Conservation (phyloP, 2,888 invertebrate species). For the Eupithecia exiguata region DNA sequence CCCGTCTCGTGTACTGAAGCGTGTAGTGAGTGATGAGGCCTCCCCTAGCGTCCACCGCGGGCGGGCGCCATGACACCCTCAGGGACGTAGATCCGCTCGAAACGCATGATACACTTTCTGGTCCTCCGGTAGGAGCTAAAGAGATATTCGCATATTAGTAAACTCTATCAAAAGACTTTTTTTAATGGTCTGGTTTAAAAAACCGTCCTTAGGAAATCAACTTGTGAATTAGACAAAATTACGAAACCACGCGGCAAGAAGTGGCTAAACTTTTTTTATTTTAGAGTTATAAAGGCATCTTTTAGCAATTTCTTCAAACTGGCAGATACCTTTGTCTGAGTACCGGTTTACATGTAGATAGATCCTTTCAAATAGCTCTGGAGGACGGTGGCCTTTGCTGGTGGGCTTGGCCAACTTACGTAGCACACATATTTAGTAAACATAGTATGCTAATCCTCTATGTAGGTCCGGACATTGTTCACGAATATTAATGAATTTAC, state of each 20-base stretch:
- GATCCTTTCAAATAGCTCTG: background rate
- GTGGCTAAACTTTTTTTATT: background rate
- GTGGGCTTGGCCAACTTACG: background rate
- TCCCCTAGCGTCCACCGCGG: conserved; percentile 87
- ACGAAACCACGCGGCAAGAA: background rate
- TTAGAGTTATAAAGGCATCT: background rate
- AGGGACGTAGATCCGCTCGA: conserved; percentile 90
- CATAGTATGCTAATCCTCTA: background rate
- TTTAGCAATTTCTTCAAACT: background rate
- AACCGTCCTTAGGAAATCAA: no score
- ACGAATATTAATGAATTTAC: background rate
- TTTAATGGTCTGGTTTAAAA: background rate
- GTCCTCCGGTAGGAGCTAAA: conserved; percentile 89
- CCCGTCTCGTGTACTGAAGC: conserved; percentile 73
- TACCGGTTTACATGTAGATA: background rate
- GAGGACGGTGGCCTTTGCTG: background rate
- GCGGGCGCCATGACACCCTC: conserved; percentile 89
- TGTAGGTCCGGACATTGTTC: background rate
- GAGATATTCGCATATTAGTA: conserved; percentile 28
- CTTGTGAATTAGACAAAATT: no score
- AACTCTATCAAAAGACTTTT: background rate
- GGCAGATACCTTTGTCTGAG: background rate
- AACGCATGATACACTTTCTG: conserved; percentile 88
- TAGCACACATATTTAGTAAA: background rate
- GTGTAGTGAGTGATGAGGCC: conserved; percentile 83